Evolutionary conservation across 2,113 vertebrate species (phyloP), one percentile per base, ranked within the genome.

Genomic region (Melospiza melodia): DNA sequence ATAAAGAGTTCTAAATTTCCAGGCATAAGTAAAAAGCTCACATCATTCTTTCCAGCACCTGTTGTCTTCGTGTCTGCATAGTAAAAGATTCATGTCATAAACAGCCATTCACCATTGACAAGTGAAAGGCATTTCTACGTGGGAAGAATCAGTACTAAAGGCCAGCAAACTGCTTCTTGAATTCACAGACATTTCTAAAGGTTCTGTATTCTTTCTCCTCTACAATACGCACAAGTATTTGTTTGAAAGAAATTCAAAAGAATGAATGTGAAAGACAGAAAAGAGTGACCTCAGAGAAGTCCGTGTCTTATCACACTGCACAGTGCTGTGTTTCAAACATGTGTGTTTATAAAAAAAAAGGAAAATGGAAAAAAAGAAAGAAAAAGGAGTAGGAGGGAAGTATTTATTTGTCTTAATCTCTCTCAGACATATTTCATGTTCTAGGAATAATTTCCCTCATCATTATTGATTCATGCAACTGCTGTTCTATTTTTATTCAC

Each of bases 381-480:
- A 73, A 84, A 63, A 76, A 68, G 18, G 24, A 92, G 35, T 51
- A 79, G 49, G n/a, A 84, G 75, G 61, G 33, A 85, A 87, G 76
- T 91, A 89, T 89, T 95, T 96, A 82, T 97, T 95, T 94, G 90
- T 97, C 95, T 96, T 96, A 97, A 97, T 97, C 95, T 86, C 78
- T 84, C 61, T 71, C 54, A 71, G 85, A 87, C 79, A 68, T 74
- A 84, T 77, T 97, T 95, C 28, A 76, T 67, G 15, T 87, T 84
- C 49, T 55, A 73, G 77, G 93, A 96, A 61, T 84, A 71, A 57
- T 89, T 86, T 95, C 24, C 25, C 59, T 31, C 17, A 39, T 77
- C 75, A 85, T 93, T 96, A 72, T 49, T 43, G 82, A 90, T 84
- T 68, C 76, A 52, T 55, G 35, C 57, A 89, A 71, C 22, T 39